Conservation (phyloP, 2,888 invertebrate species). For the Phanerotoma sp. region DNA sequence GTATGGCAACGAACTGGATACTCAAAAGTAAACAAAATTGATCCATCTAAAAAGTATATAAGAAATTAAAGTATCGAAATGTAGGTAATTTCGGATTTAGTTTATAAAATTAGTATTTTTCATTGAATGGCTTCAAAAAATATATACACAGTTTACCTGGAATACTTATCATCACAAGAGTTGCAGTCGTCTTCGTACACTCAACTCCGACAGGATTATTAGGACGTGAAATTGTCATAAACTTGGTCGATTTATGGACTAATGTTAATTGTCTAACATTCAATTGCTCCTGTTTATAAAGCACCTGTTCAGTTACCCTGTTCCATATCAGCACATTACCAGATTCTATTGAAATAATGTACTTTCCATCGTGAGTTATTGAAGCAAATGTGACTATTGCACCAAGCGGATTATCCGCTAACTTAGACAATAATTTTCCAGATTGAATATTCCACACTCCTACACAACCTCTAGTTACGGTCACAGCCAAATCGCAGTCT, state of each 20-base stretch:
- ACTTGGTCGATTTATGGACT: slow-evolving; percentile 72
- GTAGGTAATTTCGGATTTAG: not conserved
- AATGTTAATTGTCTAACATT: slow-evolving; percentile 75
- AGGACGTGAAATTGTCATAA: slow-evolving; percentile 74
- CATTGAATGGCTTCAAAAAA: too few species aligned
- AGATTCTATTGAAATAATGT: slow-evolving; percentile 88
- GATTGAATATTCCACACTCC: slow-evolving; percentile 92
- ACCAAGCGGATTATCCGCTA: slow-evolving; percentile 89
- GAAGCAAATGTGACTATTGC: slow-evolving; percentile 93
- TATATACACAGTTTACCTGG: slow-evolving; percentile 68
- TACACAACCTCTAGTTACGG: slow-evolving; percentile 91
- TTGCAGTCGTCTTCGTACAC: slow-evolving; percentile 66
- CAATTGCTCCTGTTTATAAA: slow-evolving; percentile 81
- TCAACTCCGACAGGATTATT: slow-evolving; percentile 67
- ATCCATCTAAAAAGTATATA: slow-evolving; percentile 63
- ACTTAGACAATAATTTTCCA: slow-evolving; percentile 80
- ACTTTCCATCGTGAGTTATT: slow-evolving; percentile 82
- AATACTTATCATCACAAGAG: slow-evolving; percentile 69
- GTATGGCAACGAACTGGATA: slow-evolving; percentile 74
- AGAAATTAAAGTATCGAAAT: not conserved
- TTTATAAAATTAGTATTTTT: too few species aligned
- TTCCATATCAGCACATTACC: slow-evolving; percentile 92
- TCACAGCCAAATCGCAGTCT: slow-evolving; percentile 80
- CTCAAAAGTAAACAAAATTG: slow-evolving; percentile 77
- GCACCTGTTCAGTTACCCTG: slow-evolving; percentile 70